phyloP scores from a whole-genome alignment of 2,888 invertebrate genomes.

The Drosophila subsilvestris region DNA sequence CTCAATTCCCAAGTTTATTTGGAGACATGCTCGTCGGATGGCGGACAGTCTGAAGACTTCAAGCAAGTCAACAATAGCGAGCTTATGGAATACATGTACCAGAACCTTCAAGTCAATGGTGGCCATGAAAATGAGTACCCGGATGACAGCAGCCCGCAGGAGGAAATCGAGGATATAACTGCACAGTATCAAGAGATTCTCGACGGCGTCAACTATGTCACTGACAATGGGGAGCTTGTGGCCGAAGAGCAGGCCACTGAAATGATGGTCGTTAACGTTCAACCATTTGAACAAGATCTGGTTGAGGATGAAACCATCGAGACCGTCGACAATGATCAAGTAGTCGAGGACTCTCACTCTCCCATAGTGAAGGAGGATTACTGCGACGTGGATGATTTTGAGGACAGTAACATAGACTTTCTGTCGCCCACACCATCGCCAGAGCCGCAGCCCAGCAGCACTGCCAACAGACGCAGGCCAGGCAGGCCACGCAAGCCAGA shows the following conservation, averaged over 20 bases:
- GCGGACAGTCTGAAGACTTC: constrained; percentile 30
- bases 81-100: constrained; percentile 61
- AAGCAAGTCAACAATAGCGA: constrained; percentile 46
- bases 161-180: not conserved
- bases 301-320: not conserved
- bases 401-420: constrained; percentile 30
- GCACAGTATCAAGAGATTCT: constrained; percentile 1
- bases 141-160: constrained; percentile 6
- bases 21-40: constrained; percentile 45
- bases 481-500: constrained; percentile 69
- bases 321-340: not conserved
- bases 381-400: constrained; percentile 25
- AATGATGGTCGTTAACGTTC: not conserved
- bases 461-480: constrained; percentile 38
- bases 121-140: not conserved
- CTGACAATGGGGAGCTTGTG: not conserved
- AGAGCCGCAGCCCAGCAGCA: constrained; percentile 17
- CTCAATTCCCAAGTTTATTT: constrained; percentile 80
- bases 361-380: constrained; percentile 6
- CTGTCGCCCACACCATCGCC: constrained; percentile 60
- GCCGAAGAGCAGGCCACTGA: not conserved
- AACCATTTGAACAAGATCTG: not conserved
- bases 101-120: constrained; percentile 41
- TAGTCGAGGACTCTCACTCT: constrained; percentile 14
- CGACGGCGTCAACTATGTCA: not conserved